Percentiles rank a stretch among this genome's conserved stretches.
Evolutionary conservation across 2,797 vertebrate species (phyloP).

Genomic region (Eremophila alpestris): DNA sequence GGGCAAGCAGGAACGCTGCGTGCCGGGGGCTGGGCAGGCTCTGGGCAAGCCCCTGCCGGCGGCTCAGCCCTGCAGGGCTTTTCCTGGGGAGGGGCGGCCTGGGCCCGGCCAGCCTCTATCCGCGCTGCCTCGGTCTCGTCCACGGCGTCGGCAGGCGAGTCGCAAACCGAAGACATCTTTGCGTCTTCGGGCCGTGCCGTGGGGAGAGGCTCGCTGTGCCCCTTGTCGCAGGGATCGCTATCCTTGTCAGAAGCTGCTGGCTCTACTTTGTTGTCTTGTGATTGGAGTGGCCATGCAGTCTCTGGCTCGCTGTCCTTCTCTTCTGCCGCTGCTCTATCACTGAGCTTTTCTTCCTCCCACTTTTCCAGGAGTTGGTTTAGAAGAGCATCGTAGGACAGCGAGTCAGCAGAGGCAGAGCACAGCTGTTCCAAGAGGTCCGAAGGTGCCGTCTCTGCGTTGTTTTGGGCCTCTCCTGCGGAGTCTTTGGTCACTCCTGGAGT

Average conservation of each 20-base stretch:
- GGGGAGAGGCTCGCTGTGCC: not conserved
- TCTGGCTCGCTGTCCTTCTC: too few relatives aligned
- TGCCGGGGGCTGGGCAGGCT: not conserved
- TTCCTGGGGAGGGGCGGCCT: not conserved
- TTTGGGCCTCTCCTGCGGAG: too few relatives aligned
- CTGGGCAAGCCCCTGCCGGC: not conserved
- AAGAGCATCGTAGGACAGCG: too few relatives aligned
- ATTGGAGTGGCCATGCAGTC: too few relatives aligned
- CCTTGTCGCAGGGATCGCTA: not conserved
- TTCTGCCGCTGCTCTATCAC: not conserved
- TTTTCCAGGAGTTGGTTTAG: not conserved
- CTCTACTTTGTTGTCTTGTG: not conserved
- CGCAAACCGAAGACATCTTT: not conserved
- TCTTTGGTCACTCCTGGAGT: too few relatives aligned
- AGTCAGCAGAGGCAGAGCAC: too few relatives aligned
- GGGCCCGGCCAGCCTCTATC: not conserved
- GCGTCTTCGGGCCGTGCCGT: not conserved
- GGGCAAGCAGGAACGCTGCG: not conserved
- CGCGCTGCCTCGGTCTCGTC: rapidly evolving
- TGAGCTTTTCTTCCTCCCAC: not conserved
- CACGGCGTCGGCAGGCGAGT: not conserved
- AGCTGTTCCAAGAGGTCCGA: too few relatives aligned
- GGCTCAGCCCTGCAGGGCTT: not conserved
- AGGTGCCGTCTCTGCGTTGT: too few relatives aligned
- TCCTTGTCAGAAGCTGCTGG: too few relatives aligned